A percentile compares a stretch with the other conserved stretches of the same genome.
These are phyloP conservation scores for Heliopora coerulea DNA, from an alignment of 92 coral and sea anemone genomes.

Conservation along the genomic window DNA sequence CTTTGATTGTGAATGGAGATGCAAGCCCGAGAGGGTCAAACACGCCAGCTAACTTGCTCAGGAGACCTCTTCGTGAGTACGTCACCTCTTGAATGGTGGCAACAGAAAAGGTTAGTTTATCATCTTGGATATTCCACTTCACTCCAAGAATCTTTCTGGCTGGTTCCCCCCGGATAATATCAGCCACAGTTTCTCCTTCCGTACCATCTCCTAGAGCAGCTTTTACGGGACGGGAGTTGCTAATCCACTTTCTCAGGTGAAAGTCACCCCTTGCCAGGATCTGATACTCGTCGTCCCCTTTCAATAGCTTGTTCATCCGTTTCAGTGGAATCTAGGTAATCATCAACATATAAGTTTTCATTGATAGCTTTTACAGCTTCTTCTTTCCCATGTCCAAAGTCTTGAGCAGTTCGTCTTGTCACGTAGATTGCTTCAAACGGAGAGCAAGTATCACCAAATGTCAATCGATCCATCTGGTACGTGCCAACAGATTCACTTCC, in stretches of 20 bases:
- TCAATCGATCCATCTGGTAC: constrained; percentile 46
- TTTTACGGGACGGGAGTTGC: constrained; percentile 35
- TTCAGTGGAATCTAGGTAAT: constrained; percentile 46
- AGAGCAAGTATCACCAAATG: constrained; percentile 54
- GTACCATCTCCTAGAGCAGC: constrained; percentile 21
- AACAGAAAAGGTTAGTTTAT: constrained; percentile 32
- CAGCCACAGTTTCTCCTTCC: constrained; percentile 5
- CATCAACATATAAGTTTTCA: constrained; percentile 58
- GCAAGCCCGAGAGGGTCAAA: constrained; percentile 51
- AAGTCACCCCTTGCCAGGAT: constrained; percentile 50
- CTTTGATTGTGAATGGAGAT: constrained; percentile 46
- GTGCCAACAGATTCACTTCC: constrained; percentile 36
- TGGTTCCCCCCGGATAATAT: constrained; percentile 51
- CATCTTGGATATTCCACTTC: constrained; percentile 54
- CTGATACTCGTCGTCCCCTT: constrained; percentile 31
- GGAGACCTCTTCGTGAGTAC: constrained; percentile 28
- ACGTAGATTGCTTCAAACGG: constrained; percentile 60
- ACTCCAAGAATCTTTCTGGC: constrained; percentile 52
- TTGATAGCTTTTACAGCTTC: constrained; percentile 50
- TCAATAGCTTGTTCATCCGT: constrained; percentile 50
- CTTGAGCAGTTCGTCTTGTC: constrained; percentile 47
- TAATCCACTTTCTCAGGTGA: constrained; percentile 56
- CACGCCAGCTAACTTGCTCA: constrained; percentile 21
- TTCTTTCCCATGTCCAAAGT: constrained; percentile 25
- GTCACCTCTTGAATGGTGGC: constrained; percentile 12